Evolutionary conservation across 2,888 invertebrate genomes (phyloP).

Genomic region (Buathra laborator): DNA sequence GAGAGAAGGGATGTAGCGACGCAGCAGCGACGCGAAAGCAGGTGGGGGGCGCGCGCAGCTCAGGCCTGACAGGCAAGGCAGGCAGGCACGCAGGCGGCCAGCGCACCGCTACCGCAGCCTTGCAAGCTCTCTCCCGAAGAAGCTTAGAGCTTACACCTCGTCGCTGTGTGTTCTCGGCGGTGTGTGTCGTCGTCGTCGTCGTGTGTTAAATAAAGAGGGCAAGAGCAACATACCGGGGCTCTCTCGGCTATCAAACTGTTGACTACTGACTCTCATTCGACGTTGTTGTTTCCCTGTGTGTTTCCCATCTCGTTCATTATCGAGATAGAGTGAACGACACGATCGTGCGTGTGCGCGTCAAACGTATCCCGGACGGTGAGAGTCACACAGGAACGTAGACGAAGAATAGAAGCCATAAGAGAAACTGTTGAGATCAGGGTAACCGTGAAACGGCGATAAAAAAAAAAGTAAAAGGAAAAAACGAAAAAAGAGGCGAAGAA

Average conservation of each 20-base stretch:
- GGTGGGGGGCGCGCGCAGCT: slow-evolving; percentile 78
- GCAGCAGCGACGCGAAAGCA: slow-evolving; percentile 66
- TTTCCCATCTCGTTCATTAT: slow-evolving; percentile 17
- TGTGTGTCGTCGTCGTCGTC: slow-evolving; percentile 59
- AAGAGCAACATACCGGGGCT: neutral
- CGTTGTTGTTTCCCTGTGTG: slow-evolving; percentile 41
- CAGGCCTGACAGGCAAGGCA: slow-evolving; percentile 75
- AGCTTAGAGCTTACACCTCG: slow-evolving; percentile 74
- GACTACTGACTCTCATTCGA: neutral
- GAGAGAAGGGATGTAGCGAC: slow-evolving; percentile 58
- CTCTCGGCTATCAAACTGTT: neutral
- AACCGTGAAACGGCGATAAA: neutral
- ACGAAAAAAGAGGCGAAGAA: neutral
- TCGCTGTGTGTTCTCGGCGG: slow-evolving; percentile 85
- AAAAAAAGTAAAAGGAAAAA: neutral
- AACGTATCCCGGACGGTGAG: slow-evolving; percentile 43
- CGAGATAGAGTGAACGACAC: slow-evolving; percentile 36
- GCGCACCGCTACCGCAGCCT: slow-evolving; percentile 82
- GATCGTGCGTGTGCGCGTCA: slow-evolving; percentile 55
- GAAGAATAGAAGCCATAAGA: neutral
- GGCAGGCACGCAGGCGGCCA: slow-evolving; percentile 74
- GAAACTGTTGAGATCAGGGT: neutral
- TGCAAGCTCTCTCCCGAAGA: slow-evolving; percentile 84
- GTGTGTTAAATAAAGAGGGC: neutral
- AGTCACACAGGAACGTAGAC: slow-evolving; percentile 24